These are phyloP conservation scores for Bedellia somnulentella DNA, from an alignment of 2,888 invertebrate genomes.

Conservation along the genomic window DNA sequence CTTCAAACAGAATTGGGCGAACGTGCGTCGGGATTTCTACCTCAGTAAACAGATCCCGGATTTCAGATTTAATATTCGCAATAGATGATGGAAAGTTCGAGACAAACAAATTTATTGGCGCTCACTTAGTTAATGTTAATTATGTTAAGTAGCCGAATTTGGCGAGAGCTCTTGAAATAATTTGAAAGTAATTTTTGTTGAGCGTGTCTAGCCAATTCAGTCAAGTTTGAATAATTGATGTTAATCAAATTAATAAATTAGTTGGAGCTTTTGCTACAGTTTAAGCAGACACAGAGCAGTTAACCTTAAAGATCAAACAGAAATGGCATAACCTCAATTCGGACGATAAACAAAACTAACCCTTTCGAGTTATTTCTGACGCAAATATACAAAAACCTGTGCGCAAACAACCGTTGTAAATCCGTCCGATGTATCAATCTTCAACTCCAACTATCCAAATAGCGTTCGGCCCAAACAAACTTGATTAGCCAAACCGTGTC, in stretches of 20 bases:
- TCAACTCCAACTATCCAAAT: constrained; percentile 2
- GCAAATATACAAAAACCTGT: not conserved
- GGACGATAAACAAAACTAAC: too few species aligned
- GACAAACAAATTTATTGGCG: constrained; percentile 3
- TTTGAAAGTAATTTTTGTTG: too few species aligned
- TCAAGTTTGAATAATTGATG: too few species aligned
- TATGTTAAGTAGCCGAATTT: constrained; percentile 1
- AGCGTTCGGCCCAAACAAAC: not conserved
- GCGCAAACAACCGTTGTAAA: not conserved
- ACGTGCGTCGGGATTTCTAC: not conserved
- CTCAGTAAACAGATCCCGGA: constrained; percentile 1
- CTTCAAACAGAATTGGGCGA: not conserved
- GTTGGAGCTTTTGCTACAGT: too few species aligned
- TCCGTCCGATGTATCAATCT: not conserved
- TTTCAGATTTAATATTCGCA: not conserved
- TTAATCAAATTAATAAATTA: too few species aligned
- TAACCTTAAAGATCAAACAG: too few species aligned
- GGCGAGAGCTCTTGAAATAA: too few species aligned
- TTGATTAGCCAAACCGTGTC: constrained; percentile 3
- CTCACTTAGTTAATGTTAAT: constrained; percentile 5
- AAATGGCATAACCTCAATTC: too few species aligned
- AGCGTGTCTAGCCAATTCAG: too few species aligned
- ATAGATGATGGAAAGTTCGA: too few species aligned
- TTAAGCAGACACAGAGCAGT: too few species aligned
- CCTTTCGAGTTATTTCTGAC: too few species aligned